phyloP scores from a whole-genome alignment of 2,888 invertebrate species.

The Nebria brevicollis region DNA sequence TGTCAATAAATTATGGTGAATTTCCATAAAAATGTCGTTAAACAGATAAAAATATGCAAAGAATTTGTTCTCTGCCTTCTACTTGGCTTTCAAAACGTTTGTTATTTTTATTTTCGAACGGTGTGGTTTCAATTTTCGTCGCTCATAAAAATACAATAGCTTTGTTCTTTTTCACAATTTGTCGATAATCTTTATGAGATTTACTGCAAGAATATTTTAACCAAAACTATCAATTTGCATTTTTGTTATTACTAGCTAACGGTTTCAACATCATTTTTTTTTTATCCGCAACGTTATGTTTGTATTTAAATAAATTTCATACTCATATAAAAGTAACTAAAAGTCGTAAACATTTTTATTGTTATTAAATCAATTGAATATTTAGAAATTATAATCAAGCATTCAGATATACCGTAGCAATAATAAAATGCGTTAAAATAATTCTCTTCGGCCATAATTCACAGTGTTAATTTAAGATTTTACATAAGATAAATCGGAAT shows the following conservation, averaged over 20 bases:
- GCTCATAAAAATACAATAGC: background rate
- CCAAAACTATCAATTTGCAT: background rate
- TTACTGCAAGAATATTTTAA: background rate
- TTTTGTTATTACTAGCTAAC: background rate
- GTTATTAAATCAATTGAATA: too few species aligned
- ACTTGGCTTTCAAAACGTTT: background rate
- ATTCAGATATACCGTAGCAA: background rate
- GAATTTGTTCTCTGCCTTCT: slow-evolving; percentile 29
- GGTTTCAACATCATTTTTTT: background rate
- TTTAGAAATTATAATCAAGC: too few species aligned
- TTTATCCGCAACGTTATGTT: background rate
- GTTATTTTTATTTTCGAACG: background rate
- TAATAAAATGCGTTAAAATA: background rate
- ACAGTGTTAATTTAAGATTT: background rate
- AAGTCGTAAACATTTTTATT: too few species aligned
- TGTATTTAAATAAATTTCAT: background rate
- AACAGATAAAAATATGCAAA: slow-evolving; percentile 30
- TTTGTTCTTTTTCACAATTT: background rate
- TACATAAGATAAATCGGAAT: background rate
- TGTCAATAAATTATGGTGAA: slow-evolving; percentile 31
- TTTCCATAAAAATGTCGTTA: slow-evolving; percentile 44
- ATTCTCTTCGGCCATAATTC: background rate
- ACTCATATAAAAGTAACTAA: background rate
- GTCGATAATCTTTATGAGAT: background rate
- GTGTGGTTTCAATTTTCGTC: background rate